A percentile compares a stretch with the other conserved stretches of the same genome.
These are phyloP conservation scores for Octodon degus DNA, from an alignment of 2,113 vertebrate species.

Conservation along the genomic window DNA sequence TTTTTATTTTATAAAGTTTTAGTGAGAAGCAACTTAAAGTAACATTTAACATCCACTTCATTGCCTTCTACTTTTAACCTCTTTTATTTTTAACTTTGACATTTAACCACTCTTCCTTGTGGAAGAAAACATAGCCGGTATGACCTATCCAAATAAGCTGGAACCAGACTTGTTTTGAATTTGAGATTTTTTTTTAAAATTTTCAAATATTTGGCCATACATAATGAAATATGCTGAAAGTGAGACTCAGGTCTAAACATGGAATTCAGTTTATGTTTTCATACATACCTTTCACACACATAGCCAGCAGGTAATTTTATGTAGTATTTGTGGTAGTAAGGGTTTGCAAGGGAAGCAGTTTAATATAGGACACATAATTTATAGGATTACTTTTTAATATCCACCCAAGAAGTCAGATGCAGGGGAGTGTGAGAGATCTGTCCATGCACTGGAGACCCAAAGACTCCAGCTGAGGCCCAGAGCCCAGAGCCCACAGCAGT, in stretches of 20 bases:
- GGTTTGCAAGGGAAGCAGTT: background rate
- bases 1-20: background rate
- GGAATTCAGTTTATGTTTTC: background rate
- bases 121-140: background rate
- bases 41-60: conserved; percentile 8
- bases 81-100: conserved; percentile 49
- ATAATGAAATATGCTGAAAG: background rate
- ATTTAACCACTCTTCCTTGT: background rate
- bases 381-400: background rate
- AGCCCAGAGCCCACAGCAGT: background rate
- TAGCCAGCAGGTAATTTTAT: background rate
- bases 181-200: background rate
- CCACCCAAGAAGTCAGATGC: background rate
- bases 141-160: background rate
- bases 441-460: background rate
- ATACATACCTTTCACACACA: too few relatives aligned
- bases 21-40: background rate
- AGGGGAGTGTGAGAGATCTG: background rate
- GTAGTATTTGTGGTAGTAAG: background rate
- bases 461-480: background rate
- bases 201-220: background rate
- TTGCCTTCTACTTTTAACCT: conserved; percentile 4
- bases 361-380: background rate
- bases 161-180: background rate
- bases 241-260: background rate